These are phyloP conservation scores for Tinamus major DNA, from an alignment of 2,797 vertebrate genomes.

Conservation along the genomic window DNA sequence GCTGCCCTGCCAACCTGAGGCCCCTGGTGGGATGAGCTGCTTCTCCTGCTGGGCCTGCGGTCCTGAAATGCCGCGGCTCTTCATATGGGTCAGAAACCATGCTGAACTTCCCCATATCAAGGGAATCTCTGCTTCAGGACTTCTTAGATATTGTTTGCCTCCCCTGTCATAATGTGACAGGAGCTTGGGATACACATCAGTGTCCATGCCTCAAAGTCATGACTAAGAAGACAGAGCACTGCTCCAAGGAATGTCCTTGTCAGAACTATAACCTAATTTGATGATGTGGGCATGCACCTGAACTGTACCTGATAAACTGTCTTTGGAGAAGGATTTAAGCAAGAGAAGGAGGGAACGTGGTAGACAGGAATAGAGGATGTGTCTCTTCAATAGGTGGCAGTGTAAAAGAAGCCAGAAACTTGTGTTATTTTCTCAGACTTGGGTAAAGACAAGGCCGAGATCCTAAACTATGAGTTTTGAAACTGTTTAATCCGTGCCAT, in stretches of 20 bases:
- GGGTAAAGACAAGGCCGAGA: neutral
- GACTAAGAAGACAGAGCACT: neutral
- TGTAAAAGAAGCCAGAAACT: neutral
- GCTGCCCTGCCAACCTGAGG: neutral
- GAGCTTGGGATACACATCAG: neutral
- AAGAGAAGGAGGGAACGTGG: neutral
- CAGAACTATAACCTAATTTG: accelerated
- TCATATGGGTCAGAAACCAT: neutral
- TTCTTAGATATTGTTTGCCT: neutral
- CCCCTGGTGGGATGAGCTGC: neutral
- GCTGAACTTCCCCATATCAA: neutral
- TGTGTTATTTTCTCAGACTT: accelerated
- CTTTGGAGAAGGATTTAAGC: neutral
- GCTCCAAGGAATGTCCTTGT: neutral
- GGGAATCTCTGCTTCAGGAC: neutral
- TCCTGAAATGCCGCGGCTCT: neutral
- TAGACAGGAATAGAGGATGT: accelerated
- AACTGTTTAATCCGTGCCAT: neutral
- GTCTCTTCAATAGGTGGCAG: accelerated
- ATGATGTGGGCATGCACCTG: neutral
- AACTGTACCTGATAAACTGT: accelerated
- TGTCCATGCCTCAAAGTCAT: accelerated
- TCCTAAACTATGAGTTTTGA: neutral
- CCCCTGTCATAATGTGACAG: neutral
- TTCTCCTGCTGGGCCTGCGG: neutral